Evolutionary conservation across 2,797 vertebrate species (phyloP), one percentile per base, ranked within the genome.

Genomic region (Thamnophis elegans): DNA sequence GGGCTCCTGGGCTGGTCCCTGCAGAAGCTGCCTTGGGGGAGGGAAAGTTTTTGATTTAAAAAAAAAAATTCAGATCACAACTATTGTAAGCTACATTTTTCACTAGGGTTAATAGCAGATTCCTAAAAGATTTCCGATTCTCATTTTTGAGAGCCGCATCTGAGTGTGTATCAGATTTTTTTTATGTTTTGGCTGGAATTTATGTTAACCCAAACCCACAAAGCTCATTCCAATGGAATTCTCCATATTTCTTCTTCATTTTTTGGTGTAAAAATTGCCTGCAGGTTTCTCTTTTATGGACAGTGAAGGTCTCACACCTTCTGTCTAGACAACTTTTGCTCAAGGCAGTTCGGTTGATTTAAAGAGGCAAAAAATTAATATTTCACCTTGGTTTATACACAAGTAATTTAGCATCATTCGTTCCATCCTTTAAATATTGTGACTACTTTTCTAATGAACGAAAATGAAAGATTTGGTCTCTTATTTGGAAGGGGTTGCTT

Each of bases 281-380:
- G 36, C 1, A 90, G 78, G 58, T 55, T 36, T 73, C 62, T 51
- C 90, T 92, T 93, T 60, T 73, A 85, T 92, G 87, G 91, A 92
- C 42, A 91, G 25, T 32, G 91, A 90, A 93, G 91, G 93, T 59
- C 92, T 78, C 32, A 93, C 60, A 86, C n/a, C 32, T 28, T 91
- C 90, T 91, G 9, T 51, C 12, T 59, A 20, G 6, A 0, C 59
- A 59, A 92, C 25, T 90, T 51, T 51, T 58, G 18, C 91, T 90
- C 28, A 60, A 22, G 53, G 12, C 12, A 22, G 4, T n/a, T 9
- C 32, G 36, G 6, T 42, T 94, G 47, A 2, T n/a, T 95, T 94
- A 91, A 55, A 90, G 36, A 54, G 90, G 54, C 91, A 91, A 28
- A 28, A 58, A 87, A 14, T 86, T 1, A 11, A 68, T 32, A 42